Percentiles rank a stretch among this genome's conserved stretches.
phyloP scores from a whole-genome alignment of 2,888 invertebrate genomes.

The Gibbula magus region DNA sequence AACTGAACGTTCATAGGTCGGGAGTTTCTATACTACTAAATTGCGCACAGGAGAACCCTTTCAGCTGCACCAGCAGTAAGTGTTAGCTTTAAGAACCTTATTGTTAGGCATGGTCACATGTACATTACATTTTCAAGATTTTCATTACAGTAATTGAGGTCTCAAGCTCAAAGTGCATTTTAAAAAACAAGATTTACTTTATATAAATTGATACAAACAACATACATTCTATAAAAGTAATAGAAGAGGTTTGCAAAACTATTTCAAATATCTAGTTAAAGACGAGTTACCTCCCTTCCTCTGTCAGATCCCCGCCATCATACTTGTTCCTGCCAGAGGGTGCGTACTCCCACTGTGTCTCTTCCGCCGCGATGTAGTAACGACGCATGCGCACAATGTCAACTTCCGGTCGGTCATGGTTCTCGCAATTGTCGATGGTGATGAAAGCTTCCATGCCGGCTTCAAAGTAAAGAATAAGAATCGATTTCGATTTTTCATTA shows the following conservation, averaged over 20 bases:
- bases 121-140: too few relatives aligned
- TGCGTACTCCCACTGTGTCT: constrained; percentile 56
- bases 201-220: too few relatives aligned
- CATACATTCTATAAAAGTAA: not conserved
- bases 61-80: too few relatives aligned
- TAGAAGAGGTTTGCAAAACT: not conserved
- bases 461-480: not conserved
- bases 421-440: constrained; percentile 4
- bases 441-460: constrained; percentile 35
- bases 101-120: too few relatives aligned
- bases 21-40: too few relatives aligned
- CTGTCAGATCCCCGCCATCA: constrained; percentile 29
- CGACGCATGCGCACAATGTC: constrained; percentile 14
- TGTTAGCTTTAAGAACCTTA: too few relatives aligned
- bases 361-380: constrained; percentile 56
- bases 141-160: too few relatives aligned
- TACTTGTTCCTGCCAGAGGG: constrained; percentile 42
- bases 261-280: not conserved
- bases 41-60: too few relatives aligned
- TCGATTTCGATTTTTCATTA: not conserved
- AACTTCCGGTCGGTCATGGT: not conserved
- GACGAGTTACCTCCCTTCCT: constrained; percentile 29
- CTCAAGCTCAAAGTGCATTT: too few relatives aligned
- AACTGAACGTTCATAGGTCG: too few relatives aligned
- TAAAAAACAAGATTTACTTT: not conserved